These are phyloP conservation scores for Malacosoma neustria DNA, from an alignment of 2,888 invertebrate species.

Conservation along the genomic window DNA sequence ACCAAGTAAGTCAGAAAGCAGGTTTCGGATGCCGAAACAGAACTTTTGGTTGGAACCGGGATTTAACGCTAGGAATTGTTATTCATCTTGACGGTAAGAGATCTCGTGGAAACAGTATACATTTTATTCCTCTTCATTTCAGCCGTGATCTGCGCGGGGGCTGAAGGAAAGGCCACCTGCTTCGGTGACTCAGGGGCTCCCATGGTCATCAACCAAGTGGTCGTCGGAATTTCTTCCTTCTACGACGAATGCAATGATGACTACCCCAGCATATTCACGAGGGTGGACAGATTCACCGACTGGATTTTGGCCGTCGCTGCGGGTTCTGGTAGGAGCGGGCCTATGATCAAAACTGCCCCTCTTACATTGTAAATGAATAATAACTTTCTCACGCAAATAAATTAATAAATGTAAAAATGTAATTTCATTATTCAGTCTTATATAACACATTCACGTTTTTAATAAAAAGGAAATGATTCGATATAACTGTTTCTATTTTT, in stretches of 20 bases:
- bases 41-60: too few species aligned
- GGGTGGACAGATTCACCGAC: constrained; percentile 30
- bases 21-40: too few species aligned
- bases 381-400: constrained; percentile 1
- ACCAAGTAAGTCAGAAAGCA: too few species aligned
- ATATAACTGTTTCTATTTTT: background rate
- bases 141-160: constrained; percentile 38
- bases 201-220: constrained; percentile 23
- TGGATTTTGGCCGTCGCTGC: constrained; percentile 40
- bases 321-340: constrained; percentile 11
- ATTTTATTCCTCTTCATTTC: too few species aligned
- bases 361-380: background rate
- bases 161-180: constrained; percentile 29
- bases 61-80: too few species aligned
- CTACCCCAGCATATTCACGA: constrained; percentile 36
- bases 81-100: too few species aligned
- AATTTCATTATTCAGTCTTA: too few species aligned
- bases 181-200: constrained; percentile 47
- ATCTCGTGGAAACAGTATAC: too few species aligned
- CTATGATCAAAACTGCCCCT: constrained; percentile 1
- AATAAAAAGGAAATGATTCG: background rate
- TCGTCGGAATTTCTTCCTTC: constrained; percentile 32
- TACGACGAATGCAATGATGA: constrained; percentile 23
- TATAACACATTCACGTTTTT: background rate
- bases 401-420: too few species aligned